A percentile compares a stretch with the other conserved stretches of the same genome.
These are phyloP conservation scores for Xestia c-nigrum DNA, from an alignment of 2,888 invertebrate genomes.

Conservation along the genomic window DNA sequence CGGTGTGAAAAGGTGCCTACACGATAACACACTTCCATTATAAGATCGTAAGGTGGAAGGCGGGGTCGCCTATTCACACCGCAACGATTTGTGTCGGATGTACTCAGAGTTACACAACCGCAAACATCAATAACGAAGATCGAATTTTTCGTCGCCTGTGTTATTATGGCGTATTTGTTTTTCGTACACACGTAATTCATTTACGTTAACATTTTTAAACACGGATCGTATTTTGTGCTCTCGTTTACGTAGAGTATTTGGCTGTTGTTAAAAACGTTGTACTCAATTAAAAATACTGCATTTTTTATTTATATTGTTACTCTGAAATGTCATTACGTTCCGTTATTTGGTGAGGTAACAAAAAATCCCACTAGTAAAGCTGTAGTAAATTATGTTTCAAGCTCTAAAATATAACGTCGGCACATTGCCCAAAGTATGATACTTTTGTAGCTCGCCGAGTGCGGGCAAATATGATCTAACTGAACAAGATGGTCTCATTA, in stretches of 20 bases:
- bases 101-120: slow-evolving; percentile 59
- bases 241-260: slow-evolving; percentile 2
- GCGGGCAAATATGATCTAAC: slow-evolving; percentile 63
- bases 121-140: slow-evolving; percentile 59
- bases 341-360: not conserved
- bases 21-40: slow-evolving; percentile 82
- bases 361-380: slow-evolving; percentile 3
- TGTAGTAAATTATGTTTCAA: slow-evolving; percentile 17
- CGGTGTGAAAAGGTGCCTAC: slow-evolving; percentile 80
- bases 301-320: slow-evolving; percentile 4
- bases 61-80: slow-evolving; percentile 71
- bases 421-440: slow-evolving; percentile 43
- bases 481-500: slow-evolving; percentile 73
- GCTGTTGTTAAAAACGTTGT: slow-evolving; percentile 2
- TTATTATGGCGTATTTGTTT: slow-evolving; percentile 39
- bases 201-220: slow-evolving; percentile 35
- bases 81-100: slow-evolving; percentile 67
- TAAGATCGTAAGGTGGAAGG: slow-evolving; percentile 74
- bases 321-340: slow-evolving; percentile 11
- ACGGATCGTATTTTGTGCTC: slow-evolving; percentile 13
- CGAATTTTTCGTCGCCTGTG: slow-evolving; percentile 48
- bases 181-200: slow-evolving; percentile 23
- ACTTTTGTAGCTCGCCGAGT: slow-evolving; percentile 54
- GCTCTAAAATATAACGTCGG: slow-evolving; percentile 23
- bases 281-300: slow-evolving; percentile 28